Conservation (phyloP, 2,797 vertebrate genomes). For the Neomorphus geoffroyi region DNA sequence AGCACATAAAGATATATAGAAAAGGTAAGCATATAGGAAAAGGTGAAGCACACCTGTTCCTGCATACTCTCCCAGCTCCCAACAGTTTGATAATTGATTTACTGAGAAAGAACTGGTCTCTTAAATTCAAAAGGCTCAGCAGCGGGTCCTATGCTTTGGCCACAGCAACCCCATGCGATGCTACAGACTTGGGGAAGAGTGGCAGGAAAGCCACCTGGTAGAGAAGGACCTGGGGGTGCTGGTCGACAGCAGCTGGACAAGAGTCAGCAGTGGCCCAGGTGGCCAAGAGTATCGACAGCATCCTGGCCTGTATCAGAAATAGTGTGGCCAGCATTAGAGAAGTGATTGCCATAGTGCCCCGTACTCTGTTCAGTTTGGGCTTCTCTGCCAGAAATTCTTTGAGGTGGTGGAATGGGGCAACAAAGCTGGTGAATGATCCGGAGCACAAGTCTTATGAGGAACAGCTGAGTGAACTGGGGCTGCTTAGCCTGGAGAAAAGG, state of each 20-base stretch:
- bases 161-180: accelerated
- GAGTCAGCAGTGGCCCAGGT: accelerated
- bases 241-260: accelerated
- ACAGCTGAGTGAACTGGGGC: no score
- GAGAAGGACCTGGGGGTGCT: accelerated
- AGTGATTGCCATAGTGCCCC: accelerated
- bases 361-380: not conserved
- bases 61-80: not conserved
- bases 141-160: not conserved
- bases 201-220: accelerated
- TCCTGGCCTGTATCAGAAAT: not conserved
- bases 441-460: no score
- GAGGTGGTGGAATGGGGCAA: no score
- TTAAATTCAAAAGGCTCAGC: not conserved
- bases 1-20: not conserved
- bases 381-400: no score
- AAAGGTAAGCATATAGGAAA: not conserved
- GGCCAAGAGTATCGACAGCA: not conserved
- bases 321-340: accelerated
- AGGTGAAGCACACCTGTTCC: not conserved
- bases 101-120: not conserved
- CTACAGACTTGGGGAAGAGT: not conserved
- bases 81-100: not conserved
- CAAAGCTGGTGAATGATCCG: no score
- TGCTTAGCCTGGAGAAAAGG: no score